Conservation (phyloP, 2,113 vertebrate species). For the Brachyistius frenatus region DNA sequence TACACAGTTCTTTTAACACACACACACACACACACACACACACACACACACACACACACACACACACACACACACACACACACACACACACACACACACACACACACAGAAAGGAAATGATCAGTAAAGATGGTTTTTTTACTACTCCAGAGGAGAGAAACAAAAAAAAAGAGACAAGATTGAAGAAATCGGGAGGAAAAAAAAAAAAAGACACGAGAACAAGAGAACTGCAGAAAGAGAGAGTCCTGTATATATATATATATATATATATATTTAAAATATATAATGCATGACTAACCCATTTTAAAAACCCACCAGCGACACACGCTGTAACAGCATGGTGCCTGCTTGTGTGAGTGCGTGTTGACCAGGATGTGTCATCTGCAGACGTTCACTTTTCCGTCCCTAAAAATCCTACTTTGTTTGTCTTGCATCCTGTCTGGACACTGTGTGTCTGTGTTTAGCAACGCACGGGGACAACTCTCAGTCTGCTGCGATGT, state of each 20-base stretch:
- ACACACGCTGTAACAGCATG: slow-evolving; percentile 21
- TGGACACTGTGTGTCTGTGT: background rate
- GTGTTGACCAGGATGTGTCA: background rate
- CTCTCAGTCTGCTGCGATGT: slow-evolving; percentile 14
- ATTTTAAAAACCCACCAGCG: slow-evolving; percentile 63
- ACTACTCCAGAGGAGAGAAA: background rate
- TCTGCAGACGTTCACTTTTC: background rate
- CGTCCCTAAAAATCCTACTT: background rate
- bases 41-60: slow-evolving; percentile 7
- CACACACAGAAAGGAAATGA: slow-evolving; percentile 6
- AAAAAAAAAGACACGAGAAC: slow-evolving; percentile 26
- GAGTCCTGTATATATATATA: slow-evolving; percentile 47
- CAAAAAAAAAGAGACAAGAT: background rate
- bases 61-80: slow-evolving; percentile 10
- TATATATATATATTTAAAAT: slow-evolving; percentile 5
- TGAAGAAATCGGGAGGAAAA: slow-evolving; percentile 12
- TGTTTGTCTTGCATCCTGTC: slow-evolving; percentile 7
- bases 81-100: background rate
- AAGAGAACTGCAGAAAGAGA: slow-evolving; percentile 27
- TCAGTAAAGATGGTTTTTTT: slow-evolving; percentile 20
- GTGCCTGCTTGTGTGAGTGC: background rate
- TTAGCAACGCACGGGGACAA: slow-evolving; percentile 26
- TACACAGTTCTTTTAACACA: background rate
- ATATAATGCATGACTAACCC: slow-evolving; percentile 75
- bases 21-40: background rate